A percentile compares a stretch with the other conserved stretches of the same genome.
Evolutionary conservation across 2,888 invertebrate genomes (phyloP).

Genomic region (Exocentrus adspersus): DNA sequence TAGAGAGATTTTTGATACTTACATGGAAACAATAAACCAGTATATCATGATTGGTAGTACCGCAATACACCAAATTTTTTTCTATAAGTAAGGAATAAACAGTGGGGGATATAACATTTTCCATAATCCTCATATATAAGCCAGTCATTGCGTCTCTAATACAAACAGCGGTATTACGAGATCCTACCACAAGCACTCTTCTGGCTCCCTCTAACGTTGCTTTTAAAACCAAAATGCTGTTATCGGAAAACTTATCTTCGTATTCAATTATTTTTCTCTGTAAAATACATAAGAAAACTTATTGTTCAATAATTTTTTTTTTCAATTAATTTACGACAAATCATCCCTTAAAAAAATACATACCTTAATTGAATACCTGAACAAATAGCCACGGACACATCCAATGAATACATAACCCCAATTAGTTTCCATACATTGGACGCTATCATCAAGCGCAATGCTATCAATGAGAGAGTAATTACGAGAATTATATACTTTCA

Average conservation of each 20-base stretch:
- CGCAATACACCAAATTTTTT: conserved; percentile 78
- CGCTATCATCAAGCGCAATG: conserved; percentile 69
- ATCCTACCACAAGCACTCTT: conserved; percentile 75
- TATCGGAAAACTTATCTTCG: conserved; percentile 67
- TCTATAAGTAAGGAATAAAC: conserved; percentile 78
- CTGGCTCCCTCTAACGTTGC: conserved; percentile 79
- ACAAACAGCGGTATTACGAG: conserved; percentile 74
- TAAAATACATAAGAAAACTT: conserved; percentile 37
- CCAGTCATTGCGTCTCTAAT: conserved; percentile 79
- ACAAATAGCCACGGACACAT: conserved; percentile 76
- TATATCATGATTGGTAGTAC: conserved; percentile 77
- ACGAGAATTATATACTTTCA: conserved; percentile 71
- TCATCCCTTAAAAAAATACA: background rate
- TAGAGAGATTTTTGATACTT: conserved; percentile 60
- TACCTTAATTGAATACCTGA: conserved; percentile 76
- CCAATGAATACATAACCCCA: conserved; percentile 81
- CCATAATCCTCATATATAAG: conserved; percentile 72
- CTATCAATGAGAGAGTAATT: conserved; percentile 67
- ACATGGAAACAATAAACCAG: conserved; percentile 81
- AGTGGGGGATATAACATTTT: conserved; percentile 69
- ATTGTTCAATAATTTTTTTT: conserved; percentile 52
- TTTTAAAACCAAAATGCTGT: conserved; percentile 74
- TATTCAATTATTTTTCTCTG: conserved; percentile 53
- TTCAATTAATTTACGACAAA: conserved; percentile 34
- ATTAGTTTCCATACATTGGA: conserved; percentile 79